Conservation (phyloP, 2,113 vertebrate species). For the Cichladusa arquata region DNA sequence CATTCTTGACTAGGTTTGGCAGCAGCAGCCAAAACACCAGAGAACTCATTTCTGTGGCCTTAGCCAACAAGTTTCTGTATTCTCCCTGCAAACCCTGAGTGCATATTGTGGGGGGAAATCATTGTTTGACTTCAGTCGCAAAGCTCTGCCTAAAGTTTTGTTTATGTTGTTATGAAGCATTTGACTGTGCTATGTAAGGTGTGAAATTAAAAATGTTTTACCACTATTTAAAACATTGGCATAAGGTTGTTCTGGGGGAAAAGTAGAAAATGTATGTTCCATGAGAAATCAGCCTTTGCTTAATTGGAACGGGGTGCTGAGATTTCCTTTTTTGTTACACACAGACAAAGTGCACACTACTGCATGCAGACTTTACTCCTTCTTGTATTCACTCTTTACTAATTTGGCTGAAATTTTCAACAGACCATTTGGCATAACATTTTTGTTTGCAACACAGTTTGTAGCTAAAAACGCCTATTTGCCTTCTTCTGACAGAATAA, state of each 20-base stretch:
- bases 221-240: conserved; percentile 32
- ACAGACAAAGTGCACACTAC: not conserved
- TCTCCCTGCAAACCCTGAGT: conserved; percentile 32
- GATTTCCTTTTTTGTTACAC: conserved; percentile 54
- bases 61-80: conserved; percentile 72
- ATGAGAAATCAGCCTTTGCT: conserved; percentile 8
- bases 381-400: conserved; percentile 15
- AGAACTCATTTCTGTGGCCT: conserved; percentile 80
- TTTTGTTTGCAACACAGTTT: not conserved
- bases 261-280: conserved; percentile 35
- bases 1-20: conserved; percentile 42
- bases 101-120: not conserved
- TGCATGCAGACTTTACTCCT: conserved; percentile 23
- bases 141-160: conserved; percentile 66
- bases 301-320: conserved; percentile 14
- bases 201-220: conserved; percentile 74
- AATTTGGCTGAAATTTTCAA: conserved; percentile 47
- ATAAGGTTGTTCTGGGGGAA: conserved; percentile 26
- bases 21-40: conserved; percentile 54
- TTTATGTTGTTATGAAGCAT: conserved; percentile 69
- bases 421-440: conserved; percentile 3
- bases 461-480: not conserved
- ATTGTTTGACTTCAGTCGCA: conserved; percentile 26
- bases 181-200: conserved; percentile 69
- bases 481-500: not conserved